Evolutionary conservation across 2,888 invertebrate genomes (phyloP).

Genomic region (Zaprionus bogoriensis): DNA sequence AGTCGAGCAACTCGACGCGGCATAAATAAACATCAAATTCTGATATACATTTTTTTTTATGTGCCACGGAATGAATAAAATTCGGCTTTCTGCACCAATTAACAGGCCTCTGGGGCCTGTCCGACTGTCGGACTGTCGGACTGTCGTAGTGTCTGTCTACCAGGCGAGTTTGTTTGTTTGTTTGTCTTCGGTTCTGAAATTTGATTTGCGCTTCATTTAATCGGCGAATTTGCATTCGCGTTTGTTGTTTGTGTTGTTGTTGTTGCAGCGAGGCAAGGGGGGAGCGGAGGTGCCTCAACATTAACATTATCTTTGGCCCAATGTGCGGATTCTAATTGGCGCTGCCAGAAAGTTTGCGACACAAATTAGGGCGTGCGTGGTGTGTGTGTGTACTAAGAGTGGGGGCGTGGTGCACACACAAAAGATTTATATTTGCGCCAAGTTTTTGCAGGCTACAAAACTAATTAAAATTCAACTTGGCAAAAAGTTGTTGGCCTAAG

Average conservation of each 20-base stretch:
- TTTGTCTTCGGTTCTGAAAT: conserved; percentile 30
- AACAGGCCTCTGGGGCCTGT: conserved; percentile 19
- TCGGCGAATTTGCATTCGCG: conserved; percentile 56
- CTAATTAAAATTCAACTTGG: conserved; percentile 78
- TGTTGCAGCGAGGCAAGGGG: neutral
- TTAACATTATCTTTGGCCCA: conserved; percentile 36
- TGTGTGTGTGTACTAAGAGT: neutral
- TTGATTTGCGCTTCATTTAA: conserved; percentile 68
- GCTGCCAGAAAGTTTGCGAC: conserved; percentile 55
- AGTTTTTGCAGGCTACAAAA: conserved; percentile 63
- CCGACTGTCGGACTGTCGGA: neutral
- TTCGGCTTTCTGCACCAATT: conserved; percentile 62
- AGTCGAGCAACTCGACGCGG: conserved; percentile 11
- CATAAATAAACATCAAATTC: conserved; percentile 60
- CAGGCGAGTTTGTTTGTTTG: conserved; percentile 1
- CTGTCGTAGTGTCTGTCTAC: neutral
- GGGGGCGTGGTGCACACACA: conserved; percentile 30
- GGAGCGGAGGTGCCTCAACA: neutral
- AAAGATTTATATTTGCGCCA: conserved; percentile 64
- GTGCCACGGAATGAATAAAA: conserved; percentile 11
- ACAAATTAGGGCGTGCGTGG: conserved; percentile 39
- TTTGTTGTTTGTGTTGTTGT: conserved; percentile 33
- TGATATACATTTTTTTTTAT: conserved; percentile 8
- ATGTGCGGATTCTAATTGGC: conserved; percentile 52
- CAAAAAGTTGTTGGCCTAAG: conserved; percentile 71